Evolutionary conservation across 2,888 invertebrate genomes (phyloP), one percentile per base, ranked within the genome.

Genomic region (Tinea pellionella): DNA sequence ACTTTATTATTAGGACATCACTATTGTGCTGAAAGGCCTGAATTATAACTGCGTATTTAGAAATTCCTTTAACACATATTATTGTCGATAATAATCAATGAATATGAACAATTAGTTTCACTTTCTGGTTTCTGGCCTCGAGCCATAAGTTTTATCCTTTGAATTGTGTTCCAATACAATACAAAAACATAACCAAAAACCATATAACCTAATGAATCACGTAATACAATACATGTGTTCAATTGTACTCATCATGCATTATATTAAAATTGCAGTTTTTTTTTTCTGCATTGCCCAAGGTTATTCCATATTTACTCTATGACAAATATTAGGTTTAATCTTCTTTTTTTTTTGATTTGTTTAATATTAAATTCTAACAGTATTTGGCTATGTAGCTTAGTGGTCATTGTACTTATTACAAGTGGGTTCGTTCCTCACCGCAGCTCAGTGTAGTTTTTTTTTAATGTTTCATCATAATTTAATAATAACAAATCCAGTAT

Each of bases 211-310:
- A 86, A 87, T 87, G 85, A 87, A 73, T 86, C 87, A 87, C 87
- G 83, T 86, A 77, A 71, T 69, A 76, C 75, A 78, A 78, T 80
- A 87, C 86, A 87, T 78, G 78, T 86, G 86, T 86, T 75, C 72
- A 60, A 60, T 51, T 32, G 56, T 60, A 62, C 37, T 32, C 18
- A 47, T 32, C 43, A 41, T 24, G 30, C 61, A 57, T 29, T 61
- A 58, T 42, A 56, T 42, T 29, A 32, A 32, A 29, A 16, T 9
- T 61, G 32, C 56, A 43, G 57, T 19, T 60, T 47, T 47, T n/a
- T n/a, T n/a, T n/a, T n/a, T n/a, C n/a, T 47, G 47, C 12, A 16
- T 6, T 30, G 30, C 32, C 32, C 60, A 60, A 60, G 60, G 60
- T 60, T 51, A 41, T 24, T 24, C 24, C 24, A 24, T 24, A 24